Conservation (phyloP, 2,797 vertebrate genomes). For the Cyprinodon diabolis region DNA sequence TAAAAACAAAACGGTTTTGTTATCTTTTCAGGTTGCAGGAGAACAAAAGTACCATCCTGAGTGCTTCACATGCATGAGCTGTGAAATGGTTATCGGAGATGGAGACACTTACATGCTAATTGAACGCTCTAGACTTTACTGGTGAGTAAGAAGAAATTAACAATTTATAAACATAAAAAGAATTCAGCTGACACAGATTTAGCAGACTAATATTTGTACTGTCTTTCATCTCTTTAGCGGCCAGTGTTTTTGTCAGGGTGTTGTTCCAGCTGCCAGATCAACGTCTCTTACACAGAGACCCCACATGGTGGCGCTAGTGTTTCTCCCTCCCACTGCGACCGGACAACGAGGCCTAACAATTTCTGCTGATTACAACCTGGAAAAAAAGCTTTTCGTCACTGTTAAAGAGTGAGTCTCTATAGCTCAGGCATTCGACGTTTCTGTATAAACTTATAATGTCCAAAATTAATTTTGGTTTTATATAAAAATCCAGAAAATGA, state of each 20-base stretch:
- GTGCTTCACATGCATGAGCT: constrained; percentile 92
- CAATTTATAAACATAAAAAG: background rate
- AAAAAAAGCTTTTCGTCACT: constrained; percentile 69
- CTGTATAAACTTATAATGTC: background rate
- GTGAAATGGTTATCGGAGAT: constrained; percentile 89
- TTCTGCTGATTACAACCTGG: constrained; percentile 77
- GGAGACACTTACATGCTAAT: constrained; percentile 93
- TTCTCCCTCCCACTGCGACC: constrained; percentile 86
- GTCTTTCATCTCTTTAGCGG: constrained; percentile 74
- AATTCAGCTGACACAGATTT: background rate
- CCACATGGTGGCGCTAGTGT: constrained; percentile 93
- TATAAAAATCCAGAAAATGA: background rate
- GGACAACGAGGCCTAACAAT: constrained; percentile 85
- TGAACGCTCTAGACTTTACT: constrained; percentile 91
- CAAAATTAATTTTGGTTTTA: background rate
- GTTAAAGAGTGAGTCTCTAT: constrained; percentile 86
- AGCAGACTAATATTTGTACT: background rate
- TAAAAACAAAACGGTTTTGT: background rate
- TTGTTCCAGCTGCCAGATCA: constrained; percentile 77
- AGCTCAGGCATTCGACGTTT: background rate
- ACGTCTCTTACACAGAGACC: constrained; percentile 83
- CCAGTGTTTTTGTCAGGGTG: constrained; percentile 88
- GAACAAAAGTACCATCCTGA: constrained; percentile 97
- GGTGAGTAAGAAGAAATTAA: constrained; percentile 48
- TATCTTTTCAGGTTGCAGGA: constrained; percentile 87